These are phyloP conservation scores for Sipha flava DNA, from an alignment of 1,140 invertebrate species.

Conservation along the genomic window DNA sequence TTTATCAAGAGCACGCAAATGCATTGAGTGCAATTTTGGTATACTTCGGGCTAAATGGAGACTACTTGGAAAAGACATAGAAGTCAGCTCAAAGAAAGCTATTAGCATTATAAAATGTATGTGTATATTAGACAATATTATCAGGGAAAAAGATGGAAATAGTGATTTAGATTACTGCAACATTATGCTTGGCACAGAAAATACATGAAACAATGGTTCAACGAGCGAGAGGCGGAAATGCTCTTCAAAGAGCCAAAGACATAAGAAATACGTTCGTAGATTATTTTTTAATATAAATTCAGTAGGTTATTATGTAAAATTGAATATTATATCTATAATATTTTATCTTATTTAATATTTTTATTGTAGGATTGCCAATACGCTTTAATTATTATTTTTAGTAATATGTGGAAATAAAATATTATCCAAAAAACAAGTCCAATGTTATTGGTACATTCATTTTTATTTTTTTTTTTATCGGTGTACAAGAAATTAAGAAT, in stretches of 20 bases:
- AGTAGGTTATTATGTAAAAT: too few species aligned
- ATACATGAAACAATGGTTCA: not conserved
- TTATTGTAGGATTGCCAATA: too few species aligned
- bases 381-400: too few species aligned
- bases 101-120: constrained; percentile 28
- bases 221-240: not conserved
- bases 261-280: not conserved
- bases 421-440: too few species aligned
- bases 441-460: too few species aligned
- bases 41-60: constrained; percentile 38
- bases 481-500: too few species aligned
- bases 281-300: too few species aligned
- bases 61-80: constrained; percentile 31
- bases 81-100: constrained; percentile 18
- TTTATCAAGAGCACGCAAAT: constrained; percentile 37
- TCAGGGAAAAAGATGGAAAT: constrained; percentile 27
- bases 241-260: not conserved
- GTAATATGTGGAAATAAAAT: too few species aligned
- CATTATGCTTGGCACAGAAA: not conserved
- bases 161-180: not conserved
- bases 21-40: constrained; percentile 45
- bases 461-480: too few species aligned
- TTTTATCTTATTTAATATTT: too few species aligned
- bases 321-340: too few species aligned
- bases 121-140: constrained; percentile 30